phyloP scores from a whole-genome alignment of 2,888 invertebrate genomes.

The Polydrusus cervinus region DNA sequence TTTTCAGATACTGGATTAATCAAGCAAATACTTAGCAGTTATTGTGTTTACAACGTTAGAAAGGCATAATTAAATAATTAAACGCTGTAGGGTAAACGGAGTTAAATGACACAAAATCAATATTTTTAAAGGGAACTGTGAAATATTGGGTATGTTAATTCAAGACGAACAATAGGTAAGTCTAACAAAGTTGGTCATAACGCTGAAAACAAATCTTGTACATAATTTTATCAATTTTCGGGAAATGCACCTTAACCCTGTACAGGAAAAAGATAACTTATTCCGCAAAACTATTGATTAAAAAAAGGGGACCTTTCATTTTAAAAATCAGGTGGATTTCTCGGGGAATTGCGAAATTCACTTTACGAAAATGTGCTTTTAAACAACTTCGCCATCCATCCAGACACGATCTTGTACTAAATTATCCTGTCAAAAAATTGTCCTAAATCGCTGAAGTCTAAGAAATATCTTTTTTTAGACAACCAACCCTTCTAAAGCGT shows the following conservation, averaged over 20 bases:
- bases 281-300: background rate
- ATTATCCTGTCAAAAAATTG: background rate
- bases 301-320: background rate
- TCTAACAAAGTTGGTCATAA: too few species aligned
- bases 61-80: too few species aligned
- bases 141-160: too few species aligned
- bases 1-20: background rate
- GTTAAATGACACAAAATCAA: too few species aligned
- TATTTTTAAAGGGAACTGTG: too few species aligned
- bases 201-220: too few species aligned
- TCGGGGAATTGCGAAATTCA: slow-evolving; percentile 3
- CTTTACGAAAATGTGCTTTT: slow-evolving; percentile 6
- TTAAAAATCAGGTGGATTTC: slow-evolving; percentile 2
- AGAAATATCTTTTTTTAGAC: background rate
- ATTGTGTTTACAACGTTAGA: background rate
- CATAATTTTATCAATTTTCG: too few species aligned
- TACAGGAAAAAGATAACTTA: background rate
- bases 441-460: slow-evolving; percentile 4
- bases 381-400: background rate
- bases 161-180: too few species aligned
- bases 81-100: too few species aligned
- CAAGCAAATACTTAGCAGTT: background rate
- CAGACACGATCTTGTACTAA: background rate
- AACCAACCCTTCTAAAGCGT: background rate
- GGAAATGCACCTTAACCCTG: too few species aligned